These are phyloP conservation scores for Ictalurus furcatus DNA, from an alignment of 2,113 vertebrate species.

Conservation along the genomic window DNA sequence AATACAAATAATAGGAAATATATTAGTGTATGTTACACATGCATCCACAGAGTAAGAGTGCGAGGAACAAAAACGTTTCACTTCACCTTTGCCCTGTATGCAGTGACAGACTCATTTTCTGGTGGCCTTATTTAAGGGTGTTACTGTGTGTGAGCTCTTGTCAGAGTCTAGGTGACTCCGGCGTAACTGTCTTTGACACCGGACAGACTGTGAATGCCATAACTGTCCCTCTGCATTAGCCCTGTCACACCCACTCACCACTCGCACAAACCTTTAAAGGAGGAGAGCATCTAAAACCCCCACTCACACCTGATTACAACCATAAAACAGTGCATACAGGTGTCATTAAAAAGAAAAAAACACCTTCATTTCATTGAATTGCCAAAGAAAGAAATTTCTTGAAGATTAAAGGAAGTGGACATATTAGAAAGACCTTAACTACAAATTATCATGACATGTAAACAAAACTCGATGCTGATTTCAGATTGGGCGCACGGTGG, in stretches of 20 bases:
- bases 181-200: constrained; percentile 50
- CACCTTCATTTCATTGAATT: background rate
- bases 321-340: background rate
- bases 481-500: too few species aligned
- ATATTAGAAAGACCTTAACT: background rate
- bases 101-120: constrained; percentile 45
- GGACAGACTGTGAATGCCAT: constrained; percentile 48
- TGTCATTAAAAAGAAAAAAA: background rate
- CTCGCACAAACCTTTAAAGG: constrained; percentile 24
- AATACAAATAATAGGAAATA: background rate
- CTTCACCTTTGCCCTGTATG: constrained; percentile 19
- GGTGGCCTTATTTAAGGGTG: constrained; percentile 17
- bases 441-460: background rate
- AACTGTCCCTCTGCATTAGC: constrained; percentile 54
- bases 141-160: constrained; percentile 17
- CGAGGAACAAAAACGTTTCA: constrained; percentile 5
- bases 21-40: background rate
- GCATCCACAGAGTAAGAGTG: background rate
- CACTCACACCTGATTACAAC: background rate
- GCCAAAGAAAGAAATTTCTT: background rate
- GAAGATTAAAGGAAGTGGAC: background rate
- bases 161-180: constrained; percentile 21
- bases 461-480: background rate
- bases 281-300: constrained; percentile 7
- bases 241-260: constrained; percentile 27